phyloP scores from a whole-genome alignment of 2,888 invertebrate genomes.

The Penaeus monodon region DNA sequence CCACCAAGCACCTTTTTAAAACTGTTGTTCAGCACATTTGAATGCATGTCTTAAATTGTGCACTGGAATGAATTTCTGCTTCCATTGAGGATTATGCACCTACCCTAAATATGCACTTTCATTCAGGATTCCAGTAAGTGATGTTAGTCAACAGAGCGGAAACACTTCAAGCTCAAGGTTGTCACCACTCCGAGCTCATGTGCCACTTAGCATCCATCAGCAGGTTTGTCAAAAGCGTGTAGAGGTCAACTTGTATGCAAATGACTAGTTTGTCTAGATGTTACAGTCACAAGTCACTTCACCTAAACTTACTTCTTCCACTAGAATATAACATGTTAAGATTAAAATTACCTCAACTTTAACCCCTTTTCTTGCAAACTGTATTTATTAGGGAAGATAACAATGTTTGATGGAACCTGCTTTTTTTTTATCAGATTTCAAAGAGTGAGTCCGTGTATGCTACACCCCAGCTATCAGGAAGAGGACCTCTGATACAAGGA shows the following conservation, averaged over 20 bases:
- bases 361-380: background rate
- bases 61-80: background rate
- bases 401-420: background rate
- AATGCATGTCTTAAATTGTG: background rate
- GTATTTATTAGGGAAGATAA: background rate
- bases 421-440: constrained; percentile 22
- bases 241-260: background rate
- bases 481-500: background rate
- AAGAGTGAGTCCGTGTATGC: constrained; percentile 41
- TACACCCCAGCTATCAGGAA: constrained; percentile 29
- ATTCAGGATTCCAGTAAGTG: constrained; percentile 41
- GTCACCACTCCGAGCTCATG: constrained; percentile 21
- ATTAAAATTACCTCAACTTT: background rate
- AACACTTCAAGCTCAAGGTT: background rate
- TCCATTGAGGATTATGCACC: background rate
- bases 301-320: too few species aligned
- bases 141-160: constrained; percentile 32
- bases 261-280: background rate
- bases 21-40: background rate
- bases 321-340: too few species aligned
- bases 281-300: background rate
- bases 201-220: constrained; percentile 31
- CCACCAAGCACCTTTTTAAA: too few species aligned
- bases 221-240: constrained; percentile 19
- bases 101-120: background rate